These are phyloP conservation scores for Hyperopisus bebe DNA, from an alignment of 2,113 vertebrate species.

Conservation along the genomic window DNA sequence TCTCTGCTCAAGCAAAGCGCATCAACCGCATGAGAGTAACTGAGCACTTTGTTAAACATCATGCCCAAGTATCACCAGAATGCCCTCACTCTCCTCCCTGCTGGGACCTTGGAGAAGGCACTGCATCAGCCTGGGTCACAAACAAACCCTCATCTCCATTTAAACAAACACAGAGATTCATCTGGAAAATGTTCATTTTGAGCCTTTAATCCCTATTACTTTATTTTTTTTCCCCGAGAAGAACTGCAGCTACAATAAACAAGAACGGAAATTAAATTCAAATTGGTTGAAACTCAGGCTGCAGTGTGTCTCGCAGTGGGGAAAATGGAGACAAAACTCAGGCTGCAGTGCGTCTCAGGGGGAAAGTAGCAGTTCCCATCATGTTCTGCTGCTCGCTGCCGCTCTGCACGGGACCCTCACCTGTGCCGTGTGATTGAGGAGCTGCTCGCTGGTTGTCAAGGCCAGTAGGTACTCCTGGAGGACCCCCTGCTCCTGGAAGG, in stretches of 20 bases:
- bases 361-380: background rate
- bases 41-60: background rate
- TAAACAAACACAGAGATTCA: background rate
- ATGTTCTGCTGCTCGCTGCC: background rate
- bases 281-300: background rate
- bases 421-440: conserved; percentile 80
- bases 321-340: background rate
- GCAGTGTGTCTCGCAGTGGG: background rate
- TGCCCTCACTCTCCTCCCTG: background rate
- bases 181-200: background rate
- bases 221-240: background rate
- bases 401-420: conserved; percentile 49
- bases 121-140: background rate
- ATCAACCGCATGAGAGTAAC: background rate
- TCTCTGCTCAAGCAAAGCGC: background rate
- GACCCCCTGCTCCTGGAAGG: conserved; percentile 74
- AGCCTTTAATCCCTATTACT: background rate
- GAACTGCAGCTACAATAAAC: background rate
- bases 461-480: conserved; percentile 89
- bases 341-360: background rate
- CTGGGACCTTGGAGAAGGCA: background rate
- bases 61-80: background rate
- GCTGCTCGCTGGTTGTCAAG: conserved; percentile 88
- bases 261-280: background rate
- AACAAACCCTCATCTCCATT: background rate